Evolutionary conservation across 2,888 invertebrate species (phyloP).

Genomic region (Harpalus rubripes): DNA sequence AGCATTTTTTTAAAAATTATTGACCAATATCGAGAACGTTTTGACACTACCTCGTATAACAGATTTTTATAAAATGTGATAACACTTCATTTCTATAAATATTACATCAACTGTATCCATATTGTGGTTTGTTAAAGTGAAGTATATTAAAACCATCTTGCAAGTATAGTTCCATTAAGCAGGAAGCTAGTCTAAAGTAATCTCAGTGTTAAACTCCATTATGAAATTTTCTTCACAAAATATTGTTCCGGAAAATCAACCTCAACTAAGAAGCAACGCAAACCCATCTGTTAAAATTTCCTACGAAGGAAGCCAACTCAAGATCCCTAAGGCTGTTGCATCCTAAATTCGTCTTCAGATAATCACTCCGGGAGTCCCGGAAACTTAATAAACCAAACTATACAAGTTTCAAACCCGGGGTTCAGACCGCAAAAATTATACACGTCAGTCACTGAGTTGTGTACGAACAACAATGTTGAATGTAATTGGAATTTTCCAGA

Average conservation of each 20-base stretch:
- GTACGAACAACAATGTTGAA: constrained; percentile 6
- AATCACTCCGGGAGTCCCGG: constrained; percentile 60
- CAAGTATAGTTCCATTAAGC: constrained; percentile 7
- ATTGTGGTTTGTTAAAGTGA: neutral
- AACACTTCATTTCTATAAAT: neutral
- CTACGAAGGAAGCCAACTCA: constrained; percentile 42
- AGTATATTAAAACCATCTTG: constrained; percentile 30
- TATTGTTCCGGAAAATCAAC: constrained; percentile 41
- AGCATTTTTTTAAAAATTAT: too few species aligned
- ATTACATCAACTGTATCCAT: neutral
- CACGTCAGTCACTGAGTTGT: constrained; percentile 38
- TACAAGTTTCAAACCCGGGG: constrained; percentile 51
- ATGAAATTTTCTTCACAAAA: constrained; percentile 35
- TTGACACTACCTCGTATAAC: too few species aligned
- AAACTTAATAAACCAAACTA: constrained; percentile 63
- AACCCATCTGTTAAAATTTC: constrained; percentile 51
- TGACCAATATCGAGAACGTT: too few species aligned
- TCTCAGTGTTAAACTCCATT: constrained; percentile 18
- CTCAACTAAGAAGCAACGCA: constrained; percentile 12
- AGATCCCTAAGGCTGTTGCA: constrained; percentile 56
- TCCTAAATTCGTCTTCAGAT: constrained; percentile 62
- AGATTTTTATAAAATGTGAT: neutral
- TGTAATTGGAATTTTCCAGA: constrained; percentile 53
- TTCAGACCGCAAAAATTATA: constrained; percentile 63
- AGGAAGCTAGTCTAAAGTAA: constrained; percentile 24